Evolutionary conservation across 2,888 invertebrate genomes (phyloP).

Genomic region (Asteroscopus sphinx): DNA sequence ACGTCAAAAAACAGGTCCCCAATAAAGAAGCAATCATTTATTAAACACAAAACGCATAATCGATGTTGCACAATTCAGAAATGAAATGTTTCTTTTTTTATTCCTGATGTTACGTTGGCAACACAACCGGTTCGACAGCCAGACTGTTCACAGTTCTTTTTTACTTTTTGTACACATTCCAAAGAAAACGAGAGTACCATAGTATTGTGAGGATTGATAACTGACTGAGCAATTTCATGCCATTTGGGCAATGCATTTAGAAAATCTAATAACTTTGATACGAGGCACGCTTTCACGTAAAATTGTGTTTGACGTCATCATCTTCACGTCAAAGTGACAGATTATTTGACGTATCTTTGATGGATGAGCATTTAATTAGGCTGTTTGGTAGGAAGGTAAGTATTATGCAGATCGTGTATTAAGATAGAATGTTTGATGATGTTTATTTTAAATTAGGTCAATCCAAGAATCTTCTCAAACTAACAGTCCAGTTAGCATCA

Average conservation of each 20-base stretch:
- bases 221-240: slow-evolving; percentile 71
- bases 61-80: slow-evolving; percentile 66
- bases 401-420: not conserved
- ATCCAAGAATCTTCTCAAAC: not conserved
- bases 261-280: slow-evolving; percentile 61
- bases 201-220: slow-evolving; percentile 64
- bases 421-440: not conserved
- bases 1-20: slow-evolving; percentile 40
- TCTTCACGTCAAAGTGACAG: slow-evolving; percentile 7
- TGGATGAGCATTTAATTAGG: slow-evolving; percentile 3
- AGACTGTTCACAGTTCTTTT: slow-evolving; percentile 44
- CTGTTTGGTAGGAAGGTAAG: not conserved
- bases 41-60: slow-evolving; percentile 56
- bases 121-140: slow-evolving; percentile 56
- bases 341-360: slow-evolving; percentile 13
- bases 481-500: too few species aligned
- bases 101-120: slow-evolving; percentile 60
- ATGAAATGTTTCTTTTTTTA: slow-evolving; percentile 60
- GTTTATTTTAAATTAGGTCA: slow-evolving; percentile 4
- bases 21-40: slow-evolving; percentile 50
- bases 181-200: slow-evolving; percentile 71
- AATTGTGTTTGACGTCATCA: slow-evolving; percentile 37
- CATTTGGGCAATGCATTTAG: slow-evolving; percentile 64
- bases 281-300: slow-evolving; percentile 70
- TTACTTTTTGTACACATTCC: slow-evolving; percentile 68